phyloP scores from a whole-genome alignment of 1,140 invertebrate genomes.

The Nebria ingens region DNA sequence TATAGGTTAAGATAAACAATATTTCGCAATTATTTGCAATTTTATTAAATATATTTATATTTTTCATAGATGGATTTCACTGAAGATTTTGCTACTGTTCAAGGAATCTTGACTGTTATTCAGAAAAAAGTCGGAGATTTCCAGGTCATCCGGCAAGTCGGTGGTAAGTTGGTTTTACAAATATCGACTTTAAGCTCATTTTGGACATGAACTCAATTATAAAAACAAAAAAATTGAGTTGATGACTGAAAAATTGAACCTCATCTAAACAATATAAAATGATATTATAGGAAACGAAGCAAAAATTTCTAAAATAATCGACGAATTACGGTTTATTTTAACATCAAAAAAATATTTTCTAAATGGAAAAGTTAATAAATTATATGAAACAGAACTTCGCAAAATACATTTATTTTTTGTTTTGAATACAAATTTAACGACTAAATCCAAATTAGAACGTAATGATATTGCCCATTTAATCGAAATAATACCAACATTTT shows the following conservation, averaged over 20 bases:
- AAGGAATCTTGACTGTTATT: not conserved
- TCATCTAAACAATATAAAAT: not conserved
- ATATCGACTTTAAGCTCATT: too few species aligned
- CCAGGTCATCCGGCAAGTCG: not conserved
- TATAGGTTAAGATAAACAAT: too few species aligned
- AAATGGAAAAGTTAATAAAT: not conserved
- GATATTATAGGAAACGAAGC: not conserved
- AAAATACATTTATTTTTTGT: not conserved
- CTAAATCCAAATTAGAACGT: not conserved
- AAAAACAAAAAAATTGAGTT: not conserved
- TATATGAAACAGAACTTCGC: not conserved
- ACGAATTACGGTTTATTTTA: not conserved
- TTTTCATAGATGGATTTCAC: not conserved
- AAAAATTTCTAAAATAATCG: not conserved
- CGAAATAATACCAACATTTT: not conserved
- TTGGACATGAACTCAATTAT: too few species aligned
- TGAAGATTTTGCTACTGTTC: not conserved
- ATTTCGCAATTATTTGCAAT: too few species aligned
- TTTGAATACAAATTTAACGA: not conserved
- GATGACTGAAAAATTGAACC: not conserved
- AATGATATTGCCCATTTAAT: not conserved
- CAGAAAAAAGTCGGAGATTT: not conserved
- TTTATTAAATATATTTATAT: too few species aligned
- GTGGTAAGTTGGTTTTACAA: too few species aligned
- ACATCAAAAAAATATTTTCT: not conserved